Conservation (phyloP, 2,888 invertebrate genomes). For the Erebia ligea region DNA sequence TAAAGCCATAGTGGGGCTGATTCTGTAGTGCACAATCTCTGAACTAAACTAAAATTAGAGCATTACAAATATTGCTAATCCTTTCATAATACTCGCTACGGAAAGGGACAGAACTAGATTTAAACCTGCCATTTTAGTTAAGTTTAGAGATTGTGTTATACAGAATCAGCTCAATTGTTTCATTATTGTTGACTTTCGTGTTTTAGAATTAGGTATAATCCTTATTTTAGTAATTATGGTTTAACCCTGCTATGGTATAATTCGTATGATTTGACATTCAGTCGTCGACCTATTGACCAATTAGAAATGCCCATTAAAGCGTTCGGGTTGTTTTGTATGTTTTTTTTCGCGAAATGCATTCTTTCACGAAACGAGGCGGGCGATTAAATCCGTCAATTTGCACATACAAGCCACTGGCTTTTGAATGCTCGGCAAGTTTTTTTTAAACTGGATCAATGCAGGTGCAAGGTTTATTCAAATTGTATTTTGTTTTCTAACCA, state of each 20-base stretch:
- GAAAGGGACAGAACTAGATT: too few species aligned
- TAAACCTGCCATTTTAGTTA: too few species aligned
- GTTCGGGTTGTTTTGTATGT: constrained; percentile 53
- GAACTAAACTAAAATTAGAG: too few species aligned
- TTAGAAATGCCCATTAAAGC: constrained; percentile 76
- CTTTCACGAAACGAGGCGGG: constrained; percentile 72
- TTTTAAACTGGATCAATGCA: constrained; percentile 4
- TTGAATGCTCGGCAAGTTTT: constrained; percentile 23
- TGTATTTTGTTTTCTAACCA: not conserved
- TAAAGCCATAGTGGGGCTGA: too few species aligned
- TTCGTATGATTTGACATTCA: constrained; percentile 27
- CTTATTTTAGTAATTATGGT: too few species aligned
- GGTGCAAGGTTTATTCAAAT: constrained; percentile 9
- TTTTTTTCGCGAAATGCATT: constrained; percentile 67
- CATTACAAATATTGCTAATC: too few species aligned
- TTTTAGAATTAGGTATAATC: too few species aligned
- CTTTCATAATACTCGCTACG: too few species aligned
- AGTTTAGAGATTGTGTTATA: too few species aligned
- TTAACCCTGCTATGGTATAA: not conserved
- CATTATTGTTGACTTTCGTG: too few species aligned
- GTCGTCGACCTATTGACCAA: constrained; percentile 59
- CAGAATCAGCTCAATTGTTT: too few species aligned
- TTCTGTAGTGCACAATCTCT: too few species aligned
- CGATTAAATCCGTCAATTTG: constrained; percentile 73
- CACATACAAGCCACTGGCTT: constrained; percentile 46